phyloP scores from a whole-genome alignment of 2,888 invertebrate genomes.

The Leptarthrus brevirostris region DNA sequence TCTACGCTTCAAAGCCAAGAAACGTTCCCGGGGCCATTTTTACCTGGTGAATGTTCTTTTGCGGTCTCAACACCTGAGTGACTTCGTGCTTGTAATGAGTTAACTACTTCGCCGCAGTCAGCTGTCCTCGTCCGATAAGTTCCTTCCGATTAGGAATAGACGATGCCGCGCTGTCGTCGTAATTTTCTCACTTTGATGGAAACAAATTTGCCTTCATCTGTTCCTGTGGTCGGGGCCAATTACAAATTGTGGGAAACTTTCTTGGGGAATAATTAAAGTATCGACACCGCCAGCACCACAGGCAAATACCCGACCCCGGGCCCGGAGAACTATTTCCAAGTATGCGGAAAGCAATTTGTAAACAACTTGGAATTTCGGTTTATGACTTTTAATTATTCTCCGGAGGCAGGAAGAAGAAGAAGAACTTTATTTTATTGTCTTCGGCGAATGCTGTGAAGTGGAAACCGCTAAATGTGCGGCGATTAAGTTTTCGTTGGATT shows the following conservation, averaged over 20 bases:
- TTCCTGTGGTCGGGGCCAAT: neutral
- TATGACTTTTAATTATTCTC: neutral
- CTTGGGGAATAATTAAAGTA: too few species aligned
- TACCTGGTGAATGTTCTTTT: neutral
- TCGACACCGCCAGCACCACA: too few species aligned
- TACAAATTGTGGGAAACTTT: neutral
- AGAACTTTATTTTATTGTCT: too few species aligned
- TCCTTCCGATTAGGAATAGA: neutral
- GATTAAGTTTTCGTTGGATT: too few species aligned
- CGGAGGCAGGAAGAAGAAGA: neutral
- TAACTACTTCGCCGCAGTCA: neutral
- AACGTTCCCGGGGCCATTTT: neutral
- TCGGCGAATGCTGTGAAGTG: too few species aligned
- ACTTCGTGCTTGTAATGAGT: neutral
- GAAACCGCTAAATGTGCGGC: too few species aligned
- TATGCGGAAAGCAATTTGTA: neutral
- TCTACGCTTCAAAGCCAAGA: neutral
- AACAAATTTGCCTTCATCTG: neutral
- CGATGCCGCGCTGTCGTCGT: neutral
- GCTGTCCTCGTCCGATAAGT: neutral
- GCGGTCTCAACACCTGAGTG: constrained; percentile 1
- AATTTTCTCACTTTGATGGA: neutral
- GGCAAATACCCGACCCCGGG: too few species aligned
- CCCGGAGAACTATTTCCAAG: neutral
- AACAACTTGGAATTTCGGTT: neutral